Percentiles rank a stretch among this genome's conserved stretches.
Conservation (phyloP, 1,140 invertebrate species). For the Agrilus planipennis region DNA sequence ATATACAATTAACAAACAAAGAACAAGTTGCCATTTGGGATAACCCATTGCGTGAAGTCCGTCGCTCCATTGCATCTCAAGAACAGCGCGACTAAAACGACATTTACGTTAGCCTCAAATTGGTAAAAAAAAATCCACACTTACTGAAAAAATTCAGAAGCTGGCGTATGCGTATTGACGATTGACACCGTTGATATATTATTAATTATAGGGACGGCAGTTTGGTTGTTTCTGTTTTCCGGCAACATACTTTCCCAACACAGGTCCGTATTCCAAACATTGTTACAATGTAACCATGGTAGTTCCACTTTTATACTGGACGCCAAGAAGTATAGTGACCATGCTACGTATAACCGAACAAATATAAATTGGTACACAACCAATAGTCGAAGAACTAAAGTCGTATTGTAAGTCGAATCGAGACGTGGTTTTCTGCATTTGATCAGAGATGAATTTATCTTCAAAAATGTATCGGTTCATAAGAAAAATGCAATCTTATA, state of each 20-base stretch:
- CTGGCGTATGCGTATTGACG: slow-evolving; percentile 42
- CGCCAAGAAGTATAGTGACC: slow-evolving; percentile 75
- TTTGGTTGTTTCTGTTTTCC: neutral
- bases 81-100: slow-evolving; percentile 57
- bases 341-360: slow-evolving; percentile 45
- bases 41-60: slow-evolving; percentile 59
- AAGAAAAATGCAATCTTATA: too few species aligned
- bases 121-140: slow-evolving; percentile 16
- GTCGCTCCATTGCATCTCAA: slow-evolving; percentile 61
- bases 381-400: too few species aligned
- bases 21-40: slow-evolving; percentile 58
- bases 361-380: too few species aligned
- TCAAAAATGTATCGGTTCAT: too few species aligned
- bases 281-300: slow-evolving; percentile 76
- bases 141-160: slow-evolving; percentile 52
- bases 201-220: slow-evolving; percentile 7
- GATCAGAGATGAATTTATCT: too few species aligned
- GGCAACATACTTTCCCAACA: slow-evolving; percentile 42
- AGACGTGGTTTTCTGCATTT: too few species aligned
- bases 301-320: slow-evolving; percentile 52
- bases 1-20: slow-evolving; percentile 61
- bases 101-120: neutral
- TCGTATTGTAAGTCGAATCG: too few species aligned
- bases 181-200: slow-evolving; percentile 28
- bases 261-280: slow-evolving; percentile 67